Conservation (phyloP, 2,888 invertebrate genomes). For the Phania funesta region DNA sequence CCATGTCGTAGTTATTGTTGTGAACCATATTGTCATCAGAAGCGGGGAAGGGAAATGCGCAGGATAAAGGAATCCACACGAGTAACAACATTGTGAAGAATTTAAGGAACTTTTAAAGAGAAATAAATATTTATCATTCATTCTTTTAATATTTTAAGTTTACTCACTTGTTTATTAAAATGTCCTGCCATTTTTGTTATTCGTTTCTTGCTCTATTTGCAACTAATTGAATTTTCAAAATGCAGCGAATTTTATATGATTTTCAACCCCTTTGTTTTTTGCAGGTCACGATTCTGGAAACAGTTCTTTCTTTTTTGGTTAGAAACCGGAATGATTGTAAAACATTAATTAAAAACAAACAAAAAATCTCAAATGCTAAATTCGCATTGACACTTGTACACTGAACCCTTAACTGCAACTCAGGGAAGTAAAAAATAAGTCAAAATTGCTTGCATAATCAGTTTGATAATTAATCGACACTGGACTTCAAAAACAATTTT, state of each 20-base stretch:
- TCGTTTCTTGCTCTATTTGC: background rate
- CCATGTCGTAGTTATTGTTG: constrained; percentile 73
- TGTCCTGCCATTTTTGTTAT: constrained; percentile 39
- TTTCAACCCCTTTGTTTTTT: constrained; percentile 15
- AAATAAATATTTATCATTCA: background rate
- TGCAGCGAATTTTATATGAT: constrained; percentile 44
- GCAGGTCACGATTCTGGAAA: background rate
- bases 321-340: constrained; percentile 8
- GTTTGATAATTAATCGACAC: constrained; percentile 4
- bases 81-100: constrained; percentile 57
- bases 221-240: constrained; percentile 26
- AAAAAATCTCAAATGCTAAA: background rate
- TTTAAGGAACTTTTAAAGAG: constrained; percentile 57
- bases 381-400: constrained; percentile 8
- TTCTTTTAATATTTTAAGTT: background rate
- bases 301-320: background rate
- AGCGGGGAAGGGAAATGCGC: constrained; percentile 31
- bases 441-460: constrained; percentile 11
- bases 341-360: background rate
- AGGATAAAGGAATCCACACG: background rate
- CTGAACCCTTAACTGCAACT: constrained; percentile 2
- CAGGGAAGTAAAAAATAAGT: background rate
- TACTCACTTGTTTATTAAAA: constrained; percentile 29
- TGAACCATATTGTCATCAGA: constrained; percentile 69
- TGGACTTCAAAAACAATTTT: background rate